phyloP scores from a whole-genome alignment of 2,797 vertebrate genomes.

The Galagoides demidoff region DNA sequence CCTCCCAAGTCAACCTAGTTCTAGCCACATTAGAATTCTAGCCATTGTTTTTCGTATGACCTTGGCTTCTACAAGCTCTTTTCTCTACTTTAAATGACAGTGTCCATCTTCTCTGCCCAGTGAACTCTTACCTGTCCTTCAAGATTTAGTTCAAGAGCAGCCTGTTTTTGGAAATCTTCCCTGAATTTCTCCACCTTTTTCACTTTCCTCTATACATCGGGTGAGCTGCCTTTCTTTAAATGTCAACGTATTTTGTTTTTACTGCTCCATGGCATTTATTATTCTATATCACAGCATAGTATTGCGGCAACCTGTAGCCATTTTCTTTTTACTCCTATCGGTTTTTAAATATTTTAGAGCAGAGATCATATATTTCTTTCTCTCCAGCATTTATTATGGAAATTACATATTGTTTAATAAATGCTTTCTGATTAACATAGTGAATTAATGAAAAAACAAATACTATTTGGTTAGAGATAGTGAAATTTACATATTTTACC shows the following conservation, averaged over 20 bases:
- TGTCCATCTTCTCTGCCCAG: background rate
- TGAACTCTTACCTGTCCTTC: background rate
- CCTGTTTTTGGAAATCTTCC: background rate
- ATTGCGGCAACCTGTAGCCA: background rate
- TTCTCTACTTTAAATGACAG: background rate
- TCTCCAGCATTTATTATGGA: background rate
- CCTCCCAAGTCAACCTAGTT: background rate
- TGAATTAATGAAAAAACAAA: constrained; percentile 41
- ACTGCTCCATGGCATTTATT: background rate
- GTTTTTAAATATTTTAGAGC: background rate
- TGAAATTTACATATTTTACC: constrained; percentile 44
- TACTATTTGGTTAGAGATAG: constrained; percentile 28
- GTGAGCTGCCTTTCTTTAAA: background rate
- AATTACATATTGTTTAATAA: constrained; percentile 37
- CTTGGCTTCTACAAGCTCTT: background rate
- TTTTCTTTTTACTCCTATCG: background rate
- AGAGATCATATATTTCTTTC: constrained; percentile 28
- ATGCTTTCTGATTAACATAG: constrained; percentile 42
- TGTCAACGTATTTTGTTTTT: background rate
- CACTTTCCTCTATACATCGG: background rate
- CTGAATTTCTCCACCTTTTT: background rate
- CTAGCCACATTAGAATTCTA: background rate
- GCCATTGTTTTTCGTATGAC: background rate
- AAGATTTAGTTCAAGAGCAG: background rate
- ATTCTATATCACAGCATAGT: background rate